phyloP scores from a whole-genome alignment of 1,140 invertebrate species.

The Drosophila burlai region DNA sequence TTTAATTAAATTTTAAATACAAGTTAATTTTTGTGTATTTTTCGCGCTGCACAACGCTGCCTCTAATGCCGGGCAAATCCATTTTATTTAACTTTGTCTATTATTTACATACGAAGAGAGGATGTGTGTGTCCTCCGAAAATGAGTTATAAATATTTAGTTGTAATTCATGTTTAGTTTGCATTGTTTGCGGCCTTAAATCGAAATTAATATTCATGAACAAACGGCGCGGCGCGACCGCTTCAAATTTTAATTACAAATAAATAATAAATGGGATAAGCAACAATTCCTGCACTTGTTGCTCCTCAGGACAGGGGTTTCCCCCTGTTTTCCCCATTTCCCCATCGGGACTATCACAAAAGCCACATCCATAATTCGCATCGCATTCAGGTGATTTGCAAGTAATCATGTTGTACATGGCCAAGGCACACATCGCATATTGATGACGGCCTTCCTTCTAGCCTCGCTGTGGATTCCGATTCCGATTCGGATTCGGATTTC shows the following conservation, averaged over 20 bases:
- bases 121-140: conserved; percentile 43
- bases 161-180: conserved; percentile 80
- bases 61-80: conserved; percentile 19
- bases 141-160: conserved; percentile 84
- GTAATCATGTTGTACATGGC: conserved; percentile 80
- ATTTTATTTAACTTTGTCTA: conserved; percentile 49
- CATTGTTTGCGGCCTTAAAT: conserved; percentile 62
- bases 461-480: conserved; percentile 1
- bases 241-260: conserved; percentile 74
- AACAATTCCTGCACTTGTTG: conserved; percentile 48
- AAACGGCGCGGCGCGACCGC: conserved; percentile 29
- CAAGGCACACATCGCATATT: conserved; percentile 74
- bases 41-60: conserved; percentile 42
- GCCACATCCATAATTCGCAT: conserved; percentile 59
- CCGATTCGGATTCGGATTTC: conserved; percentile 5
- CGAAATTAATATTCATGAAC: conserved; percentile 79
- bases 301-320: not conserved
- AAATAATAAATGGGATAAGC: conserved; percentile 58
- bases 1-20: conserved; percentile 84
- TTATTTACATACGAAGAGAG: conserved; percentile 9
- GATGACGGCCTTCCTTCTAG: conserved; percentile 39
- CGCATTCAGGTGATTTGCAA: conserved; percentile 80
- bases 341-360: conserved; percentile 4
- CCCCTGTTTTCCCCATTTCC: not conserved
- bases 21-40: conserved; percentile 82